phyloP scores from a whole-genome alignment of 1,140 invertebrate species.

The Ceratitis capitata region DNA sequence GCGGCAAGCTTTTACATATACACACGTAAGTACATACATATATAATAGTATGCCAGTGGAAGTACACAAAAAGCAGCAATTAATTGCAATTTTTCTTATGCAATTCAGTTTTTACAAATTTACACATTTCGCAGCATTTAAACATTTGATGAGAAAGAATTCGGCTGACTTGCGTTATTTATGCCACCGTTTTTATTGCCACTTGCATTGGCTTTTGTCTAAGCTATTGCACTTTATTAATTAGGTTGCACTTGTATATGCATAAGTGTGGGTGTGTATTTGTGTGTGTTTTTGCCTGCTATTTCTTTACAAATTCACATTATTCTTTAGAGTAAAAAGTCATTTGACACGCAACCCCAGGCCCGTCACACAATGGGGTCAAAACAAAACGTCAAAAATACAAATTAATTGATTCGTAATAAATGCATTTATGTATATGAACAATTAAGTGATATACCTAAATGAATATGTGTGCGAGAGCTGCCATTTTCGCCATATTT shows the following conservation, averaged over 20 bases:
- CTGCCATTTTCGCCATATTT: no score
- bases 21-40: not conserved
- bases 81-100: not conserved
- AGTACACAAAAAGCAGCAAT: not conserved
- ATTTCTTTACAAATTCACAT: not conserved
- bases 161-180: not conserved
- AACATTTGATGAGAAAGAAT: not conserved
- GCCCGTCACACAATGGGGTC: constrained; percentile 16
- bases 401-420: no score
- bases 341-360: not conserved
- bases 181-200: not conserved
- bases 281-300: not conserved
- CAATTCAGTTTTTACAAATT: not conserved
- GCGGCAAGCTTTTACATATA: no score
- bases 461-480: no score
- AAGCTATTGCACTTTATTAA: constrained; percentile 16
- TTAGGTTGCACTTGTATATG: constrained; percentile 31
- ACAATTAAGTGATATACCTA: not conserved
- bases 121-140: not conserved
- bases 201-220: not conserved
- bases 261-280: not conserved
- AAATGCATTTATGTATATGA: not conserved
- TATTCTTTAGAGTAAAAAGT: no score
- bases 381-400: not conserved
- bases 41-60: not conserved